phyloP scores from a whole-genome alignment of 64 coral and sea anemone species.

The Anthopleura sola region DNA sequence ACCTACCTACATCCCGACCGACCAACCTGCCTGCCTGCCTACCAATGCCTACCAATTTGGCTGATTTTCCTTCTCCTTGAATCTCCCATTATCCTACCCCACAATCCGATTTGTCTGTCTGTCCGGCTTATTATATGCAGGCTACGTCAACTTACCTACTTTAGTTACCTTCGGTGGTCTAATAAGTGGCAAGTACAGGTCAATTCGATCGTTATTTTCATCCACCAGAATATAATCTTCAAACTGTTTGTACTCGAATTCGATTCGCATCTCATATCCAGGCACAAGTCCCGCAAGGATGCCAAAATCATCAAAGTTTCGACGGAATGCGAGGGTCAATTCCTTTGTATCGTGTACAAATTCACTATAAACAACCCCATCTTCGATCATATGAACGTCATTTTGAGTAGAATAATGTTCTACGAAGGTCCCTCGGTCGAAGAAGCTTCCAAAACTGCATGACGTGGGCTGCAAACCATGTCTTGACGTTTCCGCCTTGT shows the following conservation, averaged over 20 bases:
- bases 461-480: constrained; percentile 31
- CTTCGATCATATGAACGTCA: background rate
- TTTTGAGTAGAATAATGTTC: constrained; percentile 47
- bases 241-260: constrained; percentile 79
- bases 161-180: constrained; percentile 65
- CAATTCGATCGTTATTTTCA: constrained; percentile 18
- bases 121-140: background rate
- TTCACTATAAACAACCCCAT: constrained; percentile 27
- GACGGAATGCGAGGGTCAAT: constrained; percentile 24
- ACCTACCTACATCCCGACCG: too few relatives aligned
- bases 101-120: background rate
- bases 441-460: constrained; percentile 72
- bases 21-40: too few relatives aligned
- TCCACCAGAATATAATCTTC: constrained; percentile 66
- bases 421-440: constrained; percentile 51
- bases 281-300: background rate
- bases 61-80: background rate
- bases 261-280: constrained; percentile 45
- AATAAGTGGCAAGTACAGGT: constrained; percentile 55
- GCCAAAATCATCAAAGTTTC: background rate
- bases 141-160: constrained; percentile 30
- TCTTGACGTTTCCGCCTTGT: constrained; percentile 16
- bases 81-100: too few relatives aligned
- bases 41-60: too few relatives aligned
- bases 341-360: constrained; percentile 53